A percentile compares a stretch with the other conserved stretches of the same genome.
phyloP scores from a whole-genome alignment of 1,140 invertebrate genomes.

The Sycophila sp. region DNA sequence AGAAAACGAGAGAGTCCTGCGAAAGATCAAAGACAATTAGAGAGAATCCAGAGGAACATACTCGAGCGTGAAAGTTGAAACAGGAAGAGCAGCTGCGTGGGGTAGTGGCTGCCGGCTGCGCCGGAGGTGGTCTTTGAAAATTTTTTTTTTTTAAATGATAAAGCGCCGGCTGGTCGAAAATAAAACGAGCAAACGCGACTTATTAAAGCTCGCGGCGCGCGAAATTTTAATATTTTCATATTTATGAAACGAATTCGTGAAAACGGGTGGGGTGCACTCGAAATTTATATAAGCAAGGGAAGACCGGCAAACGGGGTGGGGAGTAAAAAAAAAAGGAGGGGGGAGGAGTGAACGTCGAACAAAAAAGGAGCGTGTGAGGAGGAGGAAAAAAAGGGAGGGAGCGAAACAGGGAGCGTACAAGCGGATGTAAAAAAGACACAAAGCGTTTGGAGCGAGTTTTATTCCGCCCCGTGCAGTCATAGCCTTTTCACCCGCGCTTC shows the following conservation, averaged over 20 bases:
- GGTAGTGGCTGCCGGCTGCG: too few relatives aligned
- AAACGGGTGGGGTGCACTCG: neutral
- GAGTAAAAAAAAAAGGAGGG: neutral
- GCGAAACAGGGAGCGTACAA: too few relatives aligned
- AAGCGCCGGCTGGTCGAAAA: neutral
- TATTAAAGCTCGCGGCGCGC: neutral
- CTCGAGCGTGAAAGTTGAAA: neutral
- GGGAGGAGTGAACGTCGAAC: neutral
- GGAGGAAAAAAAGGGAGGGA: too few relatives aligned
- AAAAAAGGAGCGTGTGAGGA: neutral
- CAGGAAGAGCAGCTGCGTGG: too few relatives aligned
- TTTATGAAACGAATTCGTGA: neutral
- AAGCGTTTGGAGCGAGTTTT: neutral
- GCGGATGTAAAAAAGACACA: neutral
- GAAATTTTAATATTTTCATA: neutral
- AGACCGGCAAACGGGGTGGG: too few relatives aligned
- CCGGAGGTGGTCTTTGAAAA: too few relatives aligned
- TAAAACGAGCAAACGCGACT: neutral
- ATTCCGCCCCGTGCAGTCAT: neutral
- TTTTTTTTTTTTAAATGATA: neutral
- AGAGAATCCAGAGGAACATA: neutral
- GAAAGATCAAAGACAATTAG: conserved; percentile 16
- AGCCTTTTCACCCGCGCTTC: neutral
- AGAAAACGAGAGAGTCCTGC: neutral
- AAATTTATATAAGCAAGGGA: neutral